phyloP scores from a whole-genome alignment of 2,888 invertebrate species.

The Alentia gelatinosa region DNA sequence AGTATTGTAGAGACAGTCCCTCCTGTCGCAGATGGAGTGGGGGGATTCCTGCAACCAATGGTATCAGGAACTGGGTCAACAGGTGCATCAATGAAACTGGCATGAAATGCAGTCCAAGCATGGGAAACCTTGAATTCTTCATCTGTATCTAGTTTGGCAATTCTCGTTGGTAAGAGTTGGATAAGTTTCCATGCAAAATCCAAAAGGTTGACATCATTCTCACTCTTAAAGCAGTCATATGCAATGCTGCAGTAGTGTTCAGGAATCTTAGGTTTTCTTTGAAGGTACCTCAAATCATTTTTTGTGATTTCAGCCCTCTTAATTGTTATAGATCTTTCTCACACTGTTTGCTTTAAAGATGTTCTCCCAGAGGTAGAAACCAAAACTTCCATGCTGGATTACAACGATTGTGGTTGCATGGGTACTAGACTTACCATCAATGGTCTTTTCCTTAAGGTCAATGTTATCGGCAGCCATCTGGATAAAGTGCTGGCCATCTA shows the following conservation, averaged over 20 bases:
- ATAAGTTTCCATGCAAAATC: background rate
- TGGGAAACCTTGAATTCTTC: background rate
- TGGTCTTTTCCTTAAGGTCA: background rate
- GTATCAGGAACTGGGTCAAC: background rate
- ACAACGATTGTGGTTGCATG: background rate
- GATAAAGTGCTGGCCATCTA: background rate
- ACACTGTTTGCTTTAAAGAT: too few species aligned
- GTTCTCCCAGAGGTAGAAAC: background rate
- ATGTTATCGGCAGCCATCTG: background rate
- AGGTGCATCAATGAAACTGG: background rate
- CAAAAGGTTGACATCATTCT: background rate
- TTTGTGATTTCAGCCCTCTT: too few species aligned
- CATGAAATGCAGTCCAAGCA: background rate
- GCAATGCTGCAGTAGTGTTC: background rate
- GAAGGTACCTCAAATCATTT: background rate
- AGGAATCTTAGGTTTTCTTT: background rate
- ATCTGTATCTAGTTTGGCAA: background rate
- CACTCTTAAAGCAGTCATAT: background rate
- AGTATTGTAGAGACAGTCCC: background rate
- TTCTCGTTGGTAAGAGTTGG: background rate
- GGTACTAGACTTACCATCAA: background rate
- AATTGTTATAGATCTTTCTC: too few species aligned
- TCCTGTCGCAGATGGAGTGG: background rate
- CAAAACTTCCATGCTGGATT: background rate
- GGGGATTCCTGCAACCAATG: background rate